Evolutionary conservation across 2,888 invertebrate species (phyloP).

Genomic region (Cantharis nigra): DNA sequence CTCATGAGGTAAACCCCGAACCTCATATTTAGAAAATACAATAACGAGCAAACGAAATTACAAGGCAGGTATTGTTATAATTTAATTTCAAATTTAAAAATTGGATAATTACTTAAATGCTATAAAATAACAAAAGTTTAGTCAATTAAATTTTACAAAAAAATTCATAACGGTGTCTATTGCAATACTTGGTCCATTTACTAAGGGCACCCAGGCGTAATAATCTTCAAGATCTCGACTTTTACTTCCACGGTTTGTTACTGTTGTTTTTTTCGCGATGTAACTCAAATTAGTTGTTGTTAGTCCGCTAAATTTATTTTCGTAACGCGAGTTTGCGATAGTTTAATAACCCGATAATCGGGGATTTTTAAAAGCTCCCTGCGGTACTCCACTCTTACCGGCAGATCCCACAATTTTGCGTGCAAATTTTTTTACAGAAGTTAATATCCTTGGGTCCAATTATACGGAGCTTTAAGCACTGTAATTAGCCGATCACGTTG

Average conservation of each 20-base stretch:
- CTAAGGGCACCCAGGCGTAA: not conserved
- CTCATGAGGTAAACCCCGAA: not conserved
- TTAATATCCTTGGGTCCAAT: not conserved
- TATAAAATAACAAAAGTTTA: not conserved
- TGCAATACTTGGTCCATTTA: not conserved
- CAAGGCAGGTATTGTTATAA: not conserved
- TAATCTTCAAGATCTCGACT: not conserved
- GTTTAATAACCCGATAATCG: not conserved
- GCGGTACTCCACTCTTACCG: not conserved
- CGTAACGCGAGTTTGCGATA: not conserved
- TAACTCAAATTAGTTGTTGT: not conserved
- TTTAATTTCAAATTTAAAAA: not conserved
- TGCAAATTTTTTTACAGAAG: not conserved
- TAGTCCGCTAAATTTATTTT: not conserved
- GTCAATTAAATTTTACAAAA: not conserved
- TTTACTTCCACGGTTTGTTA: not conserved
- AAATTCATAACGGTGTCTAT: not conserved
- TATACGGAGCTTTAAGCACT: not conserved
- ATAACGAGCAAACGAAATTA: not conserved
- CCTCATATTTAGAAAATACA: not conserved
- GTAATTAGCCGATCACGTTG: not conserved
- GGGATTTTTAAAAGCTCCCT: not conserved
- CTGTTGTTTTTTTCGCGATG: not conserved
- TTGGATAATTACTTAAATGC: not conserved
- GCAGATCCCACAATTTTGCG: not conserved